These are phyloP conservation scores for Caenorhabditis brenneri DNA, from an alignment of 1,140 invertebrate genomes.

Conservation along the genomic window DNA sequence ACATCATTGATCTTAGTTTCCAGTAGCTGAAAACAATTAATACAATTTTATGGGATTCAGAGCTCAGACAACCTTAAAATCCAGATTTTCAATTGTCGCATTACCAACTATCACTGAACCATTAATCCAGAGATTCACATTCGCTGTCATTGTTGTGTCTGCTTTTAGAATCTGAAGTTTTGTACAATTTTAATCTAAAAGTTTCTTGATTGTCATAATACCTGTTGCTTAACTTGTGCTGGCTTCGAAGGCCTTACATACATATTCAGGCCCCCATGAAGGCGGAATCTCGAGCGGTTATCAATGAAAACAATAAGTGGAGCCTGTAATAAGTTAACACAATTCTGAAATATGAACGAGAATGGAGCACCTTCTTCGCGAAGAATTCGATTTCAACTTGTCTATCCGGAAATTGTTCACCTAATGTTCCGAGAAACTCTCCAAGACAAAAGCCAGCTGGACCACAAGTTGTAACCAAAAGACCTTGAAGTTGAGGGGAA, in stretches of 20 bases:
- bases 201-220: constrained; percentile 28
- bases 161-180: constrained; percentile 52
- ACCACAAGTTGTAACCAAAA: constrained; percentile 65
- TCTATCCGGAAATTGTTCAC: constrained; percentile 66
- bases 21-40: constrained; percentile 32
- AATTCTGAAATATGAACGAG: background rate
- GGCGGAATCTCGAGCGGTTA: constrained; percentile 64
- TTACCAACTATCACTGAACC: constrained; percentile 56
- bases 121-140: constrained; percentile 66
- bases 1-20: constrained; percentile 61
- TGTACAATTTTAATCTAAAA: background rate
- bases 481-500: constrained; percentile 42
- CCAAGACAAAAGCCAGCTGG: constrained; percentile 67
- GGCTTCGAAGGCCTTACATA: constrained; percentile 60
- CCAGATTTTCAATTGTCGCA: constrained; percentile 68
- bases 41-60: background rate
- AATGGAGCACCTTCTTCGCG: constrained; percentile 62
- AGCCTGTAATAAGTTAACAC: constrained; percentile 45
- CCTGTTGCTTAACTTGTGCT: constrained; percentile 58
- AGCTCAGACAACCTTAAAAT: constrained; percentile 66
- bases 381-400: constrained; percentile 68
- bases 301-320: constrained; percentile 70
- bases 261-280: constrained; percentile 69
- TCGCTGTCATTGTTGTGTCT: constrained; percentile 70
- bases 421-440: constrained; percentile 67